Percentiles rank a stretch among this genome's conserved stretches.
phyloP scores from a whole-genome alignment of 2,888 invertebrate species.

The Neoaliturus tenellus region DNA sequence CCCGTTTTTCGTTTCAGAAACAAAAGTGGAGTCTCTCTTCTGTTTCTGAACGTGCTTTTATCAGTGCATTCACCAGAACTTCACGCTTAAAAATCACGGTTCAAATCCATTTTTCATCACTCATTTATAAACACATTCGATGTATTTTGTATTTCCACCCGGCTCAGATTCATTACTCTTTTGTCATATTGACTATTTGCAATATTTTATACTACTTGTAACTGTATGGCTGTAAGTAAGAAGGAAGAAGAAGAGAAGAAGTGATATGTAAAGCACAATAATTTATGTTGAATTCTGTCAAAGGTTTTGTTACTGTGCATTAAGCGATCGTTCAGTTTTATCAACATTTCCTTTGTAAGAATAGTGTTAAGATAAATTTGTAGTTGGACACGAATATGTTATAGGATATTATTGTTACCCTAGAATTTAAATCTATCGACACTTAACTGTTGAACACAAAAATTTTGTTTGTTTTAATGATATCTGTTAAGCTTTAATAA shows the following conservation, averaged over 20 bases:
- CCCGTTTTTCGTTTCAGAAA: constrained; percentile 51
- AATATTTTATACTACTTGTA: not conserved
- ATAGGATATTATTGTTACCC: constrained; percentile 20
- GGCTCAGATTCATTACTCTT: not conserved
- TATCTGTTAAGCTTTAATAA: not conserved
- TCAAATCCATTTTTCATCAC: constrained; percentile 31
- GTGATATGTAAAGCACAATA: constrained; percentile 31
- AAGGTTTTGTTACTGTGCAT: not conserved
- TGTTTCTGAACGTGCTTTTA: constrained; percentile 54
- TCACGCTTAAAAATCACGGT: constrained; percentile 37
- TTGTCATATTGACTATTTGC: not conserved
- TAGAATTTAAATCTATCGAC: constrained; percentile 17
- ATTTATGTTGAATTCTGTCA: not conserved
- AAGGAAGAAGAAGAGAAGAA: constrained; percentile 1
- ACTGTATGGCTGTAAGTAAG: not conserved
- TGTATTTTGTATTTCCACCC: constrained; percentile 31
- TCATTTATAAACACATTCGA: constrained; percentile 30
- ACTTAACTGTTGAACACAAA: not conserved
- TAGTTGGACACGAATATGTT: constrained; percentile 3
- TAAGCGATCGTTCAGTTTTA: not conserved
- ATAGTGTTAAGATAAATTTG: constrained; percentile 22
- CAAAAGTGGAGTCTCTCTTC: constrained; percentile 1
- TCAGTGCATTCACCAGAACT: constrained; percentile 52
- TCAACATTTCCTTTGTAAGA: not conserved
- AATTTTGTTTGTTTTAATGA: not conserved